These are phyloP conservation scores for Xiphorhynchus elegans DNA, from an alignment of 2,113 vertebrate species.

Conservation along the genomic window DNA sequence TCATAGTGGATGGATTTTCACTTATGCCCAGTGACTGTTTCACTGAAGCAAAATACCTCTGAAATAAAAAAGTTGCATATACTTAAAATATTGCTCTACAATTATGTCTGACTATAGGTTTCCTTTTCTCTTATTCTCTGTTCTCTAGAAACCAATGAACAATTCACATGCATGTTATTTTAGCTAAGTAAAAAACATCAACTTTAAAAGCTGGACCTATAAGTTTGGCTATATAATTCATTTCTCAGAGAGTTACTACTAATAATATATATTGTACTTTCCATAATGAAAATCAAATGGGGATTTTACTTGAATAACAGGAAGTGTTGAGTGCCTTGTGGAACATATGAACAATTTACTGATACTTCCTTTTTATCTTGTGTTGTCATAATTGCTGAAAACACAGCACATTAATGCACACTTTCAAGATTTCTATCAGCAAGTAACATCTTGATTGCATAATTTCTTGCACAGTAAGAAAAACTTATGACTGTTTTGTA, in stretches of 20 bases:
- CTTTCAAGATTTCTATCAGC: background rate
- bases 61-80: background rate
- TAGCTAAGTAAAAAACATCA: background rate
- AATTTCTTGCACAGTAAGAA: background rate
- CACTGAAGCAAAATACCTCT: background rate
- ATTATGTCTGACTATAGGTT: fast-evolving
- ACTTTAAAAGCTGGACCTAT: background rate
- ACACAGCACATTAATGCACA: background rate
- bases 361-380: background rate
- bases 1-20: background rate
- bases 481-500: background rate
- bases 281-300: background rate
- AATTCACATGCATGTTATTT: background rate
- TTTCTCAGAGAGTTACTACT: background rate
- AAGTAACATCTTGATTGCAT: background rate
- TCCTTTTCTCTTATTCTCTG: background rate
- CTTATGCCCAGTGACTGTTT: background rate
- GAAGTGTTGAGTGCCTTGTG: background rate
- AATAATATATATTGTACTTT: background rate
- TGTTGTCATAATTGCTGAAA: background rate
- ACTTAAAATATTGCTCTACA: background rate
- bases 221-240: background rate
- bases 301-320: background rate
- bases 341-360: background rate
- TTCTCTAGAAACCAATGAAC: background rate